Base-by-base conservation (phyloP, 2,888 invertebrate genomes). In the Caenorhabditis japonica region DNA sequence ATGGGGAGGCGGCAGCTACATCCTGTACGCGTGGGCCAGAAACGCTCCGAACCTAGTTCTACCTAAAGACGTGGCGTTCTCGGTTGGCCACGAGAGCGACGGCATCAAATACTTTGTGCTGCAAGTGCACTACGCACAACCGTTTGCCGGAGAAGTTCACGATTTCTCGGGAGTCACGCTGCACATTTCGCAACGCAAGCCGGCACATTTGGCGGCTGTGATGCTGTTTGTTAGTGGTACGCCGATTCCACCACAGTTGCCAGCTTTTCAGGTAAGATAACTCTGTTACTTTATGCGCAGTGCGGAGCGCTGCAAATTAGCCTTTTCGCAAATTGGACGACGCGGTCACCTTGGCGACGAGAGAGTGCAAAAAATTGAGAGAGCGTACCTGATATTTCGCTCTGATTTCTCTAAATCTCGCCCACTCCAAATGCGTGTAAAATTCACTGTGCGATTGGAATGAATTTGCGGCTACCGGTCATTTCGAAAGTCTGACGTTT, bases 1-100 rank as follows among this genome's bases (percentile, higher is more conserved):
- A 47, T 69, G 53, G 71, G 79, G 71, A 23, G 86, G 82, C 15
- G 86, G 82, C 19, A 75, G 85, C 12, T 88, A 89, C 70, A 91
- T 91, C 43, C 84, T 91, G 49, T 91, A 91, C 84, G 91, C 91
- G 3, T 91, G 91, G 91, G 91, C 91, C 1, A 89, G 91, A 88
- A 91, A 91, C 84, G 91, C 91, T 0, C 90, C 91, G 1, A 85
- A 89, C 25, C 89, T 91, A 1, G 82, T 83, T 12, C 87, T 91
- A 4, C 91, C 91, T 0, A 75, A 88, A 75, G 89, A 89, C 78
- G 91, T 91, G 17, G 91, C 89, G 10, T 91, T 91, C 82, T 87
- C 89, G 33, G 88, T 91, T 5, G 91, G 91, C 7, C 89, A 89
- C 4, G 85, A 88, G 19, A 88, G 89, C 0, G 88, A 88, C 19